These are phyloP conservation scores for Cyrtodaria siliqua DNA, from an alignment of 2,888 invertebrate genomes.

Conservation along the genomic window DNA sequence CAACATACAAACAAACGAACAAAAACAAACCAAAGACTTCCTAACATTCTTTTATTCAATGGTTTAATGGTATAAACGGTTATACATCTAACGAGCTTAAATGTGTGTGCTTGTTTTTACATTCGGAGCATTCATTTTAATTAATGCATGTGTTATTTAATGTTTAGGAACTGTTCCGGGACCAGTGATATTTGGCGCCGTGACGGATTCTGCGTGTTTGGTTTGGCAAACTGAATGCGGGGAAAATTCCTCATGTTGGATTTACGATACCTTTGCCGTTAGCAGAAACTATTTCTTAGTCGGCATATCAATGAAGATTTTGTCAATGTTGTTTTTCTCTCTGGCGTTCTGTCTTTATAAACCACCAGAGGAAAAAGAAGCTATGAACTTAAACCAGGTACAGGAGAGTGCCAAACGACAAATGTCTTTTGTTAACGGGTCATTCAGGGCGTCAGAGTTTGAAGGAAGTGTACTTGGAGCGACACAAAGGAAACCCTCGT, in stretches of 20 bases:
- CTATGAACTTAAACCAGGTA: not conserved
- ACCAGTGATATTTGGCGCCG: conserved; percentile 70
- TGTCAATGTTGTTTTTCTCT: conserved; percentile 62
- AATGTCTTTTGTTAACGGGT: conserved; percentile 60
- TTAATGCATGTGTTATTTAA: no score
- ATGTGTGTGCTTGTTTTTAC: no score
- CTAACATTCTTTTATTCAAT: no score
- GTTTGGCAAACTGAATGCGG: conserved; percentile 71
- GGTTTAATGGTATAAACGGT: no score
- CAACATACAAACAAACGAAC: no score
- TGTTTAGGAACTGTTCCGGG: conserved; percentile 72
- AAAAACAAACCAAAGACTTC: no score
- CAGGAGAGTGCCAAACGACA: conserved; percentile 44
- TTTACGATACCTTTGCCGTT: conserved; percentile 66
- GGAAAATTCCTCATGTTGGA: conserved; percentile 67
- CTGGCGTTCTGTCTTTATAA: conserved; percentile 66
- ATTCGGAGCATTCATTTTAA: no score
- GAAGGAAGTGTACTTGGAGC: conserved; percentile 39
- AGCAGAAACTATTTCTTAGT: conserved; percentile 71
- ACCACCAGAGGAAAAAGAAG: conserved; percentile 40
- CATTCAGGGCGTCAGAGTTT: conserved; percentile 53
- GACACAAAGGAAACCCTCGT: not conserved
- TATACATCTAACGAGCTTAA: no score
- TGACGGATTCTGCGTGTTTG: conserved; percentile 67
- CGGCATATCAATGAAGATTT: conserved; percentile 51